Evolutionary conservation across 2,113 vertebrate species (phyloP).

Genomic region (Elachura formosa): DNA sequence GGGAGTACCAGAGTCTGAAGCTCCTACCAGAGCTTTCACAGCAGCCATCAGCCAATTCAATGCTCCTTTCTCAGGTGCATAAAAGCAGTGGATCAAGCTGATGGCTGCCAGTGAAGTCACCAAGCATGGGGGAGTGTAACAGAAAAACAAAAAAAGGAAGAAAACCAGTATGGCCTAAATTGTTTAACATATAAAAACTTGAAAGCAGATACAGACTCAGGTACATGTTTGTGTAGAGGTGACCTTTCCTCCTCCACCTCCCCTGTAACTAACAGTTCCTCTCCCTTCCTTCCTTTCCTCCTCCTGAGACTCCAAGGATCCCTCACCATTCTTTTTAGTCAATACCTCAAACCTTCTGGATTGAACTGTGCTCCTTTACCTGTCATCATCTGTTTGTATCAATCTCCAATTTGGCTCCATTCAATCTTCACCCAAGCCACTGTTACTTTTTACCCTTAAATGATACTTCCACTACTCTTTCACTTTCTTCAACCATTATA

Average conservation of each 20-base stretch:
- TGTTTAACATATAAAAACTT: neutral
- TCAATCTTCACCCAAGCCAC: neutral
- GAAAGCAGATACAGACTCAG: neutral
- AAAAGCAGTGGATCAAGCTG: neutral
- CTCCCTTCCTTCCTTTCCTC: neutral
- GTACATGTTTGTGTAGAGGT: neutral
- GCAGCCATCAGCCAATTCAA: neutral
- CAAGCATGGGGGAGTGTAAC: neutral
- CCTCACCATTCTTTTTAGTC: neutral
- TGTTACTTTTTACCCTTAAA: neutral
- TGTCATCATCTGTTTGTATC: neutral
- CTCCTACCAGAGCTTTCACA: neutral
- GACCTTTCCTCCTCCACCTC: neutral
- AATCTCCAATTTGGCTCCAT: neutral
- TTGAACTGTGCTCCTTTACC: neutral
- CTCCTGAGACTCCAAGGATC: neutral
- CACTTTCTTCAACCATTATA: neutral
- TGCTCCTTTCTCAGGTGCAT: neutral
- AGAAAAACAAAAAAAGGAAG: neutral
- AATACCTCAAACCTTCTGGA: neutral
- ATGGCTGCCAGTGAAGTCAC: neutral
- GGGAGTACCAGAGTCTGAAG: neutral
- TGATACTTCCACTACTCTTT: neutral
- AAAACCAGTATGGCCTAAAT: neutral
- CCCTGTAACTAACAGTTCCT: neutral